phyloP scores from a whole-genome alignment of 2,113 vertebrate genomes.

The Indri indri region DNA sequence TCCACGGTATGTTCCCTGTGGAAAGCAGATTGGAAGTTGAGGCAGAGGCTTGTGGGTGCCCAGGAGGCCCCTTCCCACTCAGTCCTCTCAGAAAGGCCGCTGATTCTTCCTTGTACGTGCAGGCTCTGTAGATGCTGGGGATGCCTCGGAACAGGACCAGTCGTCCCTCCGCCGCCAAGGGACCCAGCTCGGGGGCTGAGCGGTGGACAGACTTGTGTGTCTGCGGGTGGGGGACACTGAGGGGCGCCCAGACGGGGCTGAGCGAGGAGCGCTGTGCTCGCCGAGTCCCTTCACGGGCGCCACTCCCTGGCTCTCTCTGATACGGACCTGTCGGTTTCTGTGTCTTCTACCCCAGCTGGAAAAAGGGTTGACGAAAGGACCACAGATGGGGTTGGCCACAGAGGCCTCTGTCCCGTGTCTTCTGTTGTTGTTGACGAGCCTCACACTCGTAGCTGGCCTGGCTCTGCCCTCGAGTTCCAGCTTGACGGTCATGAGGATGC shows the following conservation, averaged over 20 bases:
- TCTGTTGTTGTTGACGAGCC: not conserved
- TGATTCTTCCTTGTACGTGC: not conserved
- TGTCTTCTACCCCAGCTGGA: not conserved
- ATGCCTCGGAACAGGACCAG: no score
- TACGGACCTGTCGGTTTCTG: not conserved
- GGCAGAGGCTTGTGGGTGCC: not conserved
- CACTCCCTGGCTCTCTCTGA: not conserved
- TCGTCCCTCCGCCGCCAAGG: not conserved
- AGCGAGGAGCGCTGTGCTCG: no score
- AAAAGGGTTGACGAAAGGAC: not conserved
- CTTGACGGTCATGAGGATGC: not conserved
- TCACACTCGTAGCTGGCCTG: not conserved
- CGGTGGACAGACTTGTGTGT: not conserved
- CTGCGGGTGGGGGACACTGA: no score
- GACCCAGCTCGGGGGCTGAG: not conserved
- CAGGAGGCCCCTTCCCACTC: not conserved
- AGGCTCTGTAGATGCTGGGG: not conserved
- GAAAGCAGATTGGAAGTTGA: not conserved
- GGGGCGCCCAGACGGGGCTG: no score
- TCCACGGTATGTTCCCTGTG: not conserved
- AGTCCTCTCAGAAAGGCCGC: no score
- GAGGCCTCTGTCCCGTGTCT: not conserved
- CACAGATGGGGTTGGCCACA: not conserved
- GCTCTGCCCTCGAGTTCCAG: not conserved
- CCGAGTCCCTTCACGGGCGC: no score